Evolutionary conservation across 2,888 invertebrate genomes (phyloP).

Genomic region (Mesorhabditis spiculigera): DNA sequence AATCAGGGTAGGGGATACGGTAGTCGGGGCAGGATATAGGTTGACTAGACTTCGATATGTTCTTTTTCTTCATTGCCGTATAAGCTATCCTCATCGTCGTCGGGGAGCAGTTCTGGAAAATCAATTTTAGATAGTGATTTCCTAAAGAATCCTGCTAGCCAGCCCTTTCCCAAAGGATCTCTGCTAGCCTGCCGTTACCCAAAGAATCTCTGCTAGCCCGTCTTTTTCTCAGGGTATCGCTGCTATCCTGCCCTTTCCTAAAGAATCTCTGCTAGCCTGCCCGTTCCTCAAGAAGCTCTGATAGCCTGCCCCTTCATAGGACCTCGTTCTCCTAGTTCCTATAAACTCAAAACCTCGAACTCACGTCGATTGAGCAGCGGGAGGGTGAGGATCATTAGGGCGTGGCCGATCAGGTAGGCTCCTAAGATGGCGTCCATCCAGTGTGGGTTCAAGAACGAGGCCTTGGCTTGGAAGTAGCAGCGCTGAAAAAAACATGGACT

Average conservation of each 20-base stretch:
- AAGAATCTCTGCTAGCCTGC: no score
- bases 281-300: no score
- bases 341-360: not conserved
- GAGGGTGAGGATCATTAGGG: not conserved
- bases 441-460: not conserved
- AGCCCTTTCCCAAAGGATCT: no score
- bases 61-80: not conserved
- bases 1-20: not conserved
- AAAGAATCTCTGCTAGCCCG: no score
- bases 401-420: not conserved
- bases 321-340: no score
- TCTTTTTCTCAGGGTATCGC: no score
- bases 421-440: not conserved
- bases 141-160: no score
- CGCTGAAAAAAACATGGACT: not conserved
- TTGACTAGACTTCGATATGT: not conserved
- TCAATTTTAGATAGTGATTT: no score
- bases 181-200: no score
- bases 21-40: not conserved
- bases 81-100: not conserved
- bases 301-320: no score
- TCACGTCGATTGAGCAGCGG: slow-evolving; percentile 3
- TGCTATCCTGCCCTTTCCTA: no score
- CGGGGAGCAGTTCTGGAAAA: not conserved
- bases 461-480: not conserved